phyloP scores from a whole-genome alignment of 64 coral and sea anemone species.

The Exaiptasia diaphana region DNA sequence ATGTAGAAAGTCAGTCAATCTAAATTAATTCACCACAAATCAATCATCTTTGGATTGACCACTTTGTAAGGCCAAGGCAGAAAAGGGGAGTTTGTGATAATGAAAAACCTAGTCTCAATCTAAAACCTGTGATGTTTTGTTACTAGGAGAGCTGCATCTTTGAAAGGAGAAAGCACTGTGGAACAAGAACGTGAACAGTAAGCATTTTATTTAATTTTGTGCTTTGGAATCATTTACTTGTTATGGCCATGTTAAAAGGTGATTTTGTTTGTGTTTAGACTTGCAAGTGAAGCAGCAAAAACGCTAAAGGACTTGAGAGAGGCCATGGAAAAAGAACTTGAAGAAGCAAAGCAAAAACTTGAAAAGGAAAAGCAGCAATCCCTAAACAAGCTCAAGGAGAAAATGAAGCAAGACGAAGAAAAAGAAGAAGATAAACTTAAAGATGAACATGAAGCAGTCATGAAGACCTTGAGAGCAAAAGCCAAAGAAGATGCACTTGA shows the following conservation, averaged over 20 bases:
- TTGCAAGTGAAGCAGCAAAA: conserved; percentile 72
- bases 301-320: conserved; percentile 70
- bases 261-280: neutral
- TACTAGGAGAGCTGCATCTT: neutral
- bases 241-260: too few relatives aligned
- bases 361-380: conserved; percentile 69
- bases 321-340: conserved; percentile 79
- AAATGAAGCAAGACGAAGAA: conserved; percentile 58
- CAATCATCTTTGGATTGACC: too few relatives aligned
- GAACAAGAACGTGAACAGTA: neutral
- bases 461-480: conserved; percentile 80
- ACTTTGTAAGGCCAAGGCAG: too few relatives aligned
- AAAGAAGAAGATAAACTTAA: conserved; percentile 67
- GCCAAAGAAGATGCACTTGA: conserved; percentile 76
- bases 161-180: neutral
- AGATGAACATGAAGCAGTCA: conserved; percentile 71
- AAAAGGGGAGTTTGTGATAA: too few relatives aligned
- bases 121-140: neutral
- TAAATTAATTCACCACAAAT: too few relatives aligned
- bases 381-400: conserved; percentile 52
- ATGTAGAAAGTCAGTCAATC: too few relatives aligned
- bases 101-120: too few relatives aligned
- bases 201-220: neutral
- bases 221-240: neutral
- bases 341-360: conserved; percentile 79